Evolutionary conservation across 37 sponge, comb jelly and placozoan species (phyloP).

Genomic region (Beroe forskalii): DNA sequence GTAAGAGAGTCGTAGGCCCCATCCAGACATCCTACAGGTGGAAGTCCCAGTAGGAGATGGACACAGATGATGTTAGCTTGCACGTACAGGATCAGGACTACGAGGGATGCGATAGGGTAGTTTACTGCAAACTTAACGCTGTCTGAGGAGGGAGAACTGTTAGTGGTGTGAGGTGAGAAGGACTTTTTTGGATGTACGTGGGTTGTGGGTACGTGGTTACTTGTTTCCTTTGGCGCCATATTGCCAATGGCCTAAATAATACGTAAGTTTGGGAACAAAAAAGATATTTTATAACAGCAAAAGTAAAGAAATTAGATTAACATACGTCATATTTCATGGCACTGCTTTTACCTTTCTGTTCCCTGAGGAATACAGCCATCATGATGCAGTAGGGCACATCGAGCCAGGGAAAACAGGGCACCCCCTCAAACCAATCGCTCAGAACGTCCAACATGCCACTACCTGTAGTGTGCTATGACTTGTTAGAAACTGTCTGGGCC

Average conservation of each 20-base stretch:
- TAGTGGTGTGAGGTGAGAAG: too few relatives aligned
- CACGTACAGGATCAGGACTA: slow-evolving; percentile 37
- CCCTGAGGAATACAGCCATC: slow-evolving; percentile 55
- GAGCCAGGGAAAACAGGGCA: slow-evolving; percentile 15
- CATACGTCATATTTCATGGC: too few relatives aligned
- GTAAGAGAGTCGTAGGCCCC: background rate
- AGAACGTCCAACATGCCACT: slow-evolving; percentile 7
- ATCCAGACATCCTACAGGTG: slow-evolving; percentile 25
- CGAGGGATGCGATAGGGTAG: slow-evolving; percentile 29
- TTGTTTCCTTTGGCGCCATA: too few relatives aligned
- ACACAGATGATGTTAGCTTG: slow-evolving; percentile 54
- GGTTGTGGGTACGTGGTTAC: too few relatives aligned
- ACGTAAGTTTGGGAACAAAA: too few relatives aligned
- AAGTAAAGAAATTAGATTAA: too few relatives aligned
- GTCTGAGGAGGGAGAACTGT: too few relatives aligned
- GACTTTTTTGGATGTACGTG: too few relatives aligned
- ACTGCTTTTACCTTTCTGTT: slow-evolving; percentile 63
- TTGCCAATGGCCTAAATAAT: too few relatives aligned
- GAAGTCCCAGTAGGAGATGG: slow-evolving; percentile 4
- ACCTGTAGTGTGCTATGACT: too few relatives aligned
- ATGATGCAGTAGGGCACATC: slow-evolving; percentile 58
- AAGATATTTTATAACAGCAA: too few relatives aligned
- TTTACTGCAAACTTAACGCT: slow-evolving; percentile 43
- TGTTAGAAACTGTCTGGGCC: too few relatives aligned
- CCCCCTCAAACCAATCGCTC: background rate